These are phyloP conservation scores for Laterallus jamaicensis DNA, from an alignment of 2,113 vertebrate genomes.

Conservation along the genomic window DNA sequence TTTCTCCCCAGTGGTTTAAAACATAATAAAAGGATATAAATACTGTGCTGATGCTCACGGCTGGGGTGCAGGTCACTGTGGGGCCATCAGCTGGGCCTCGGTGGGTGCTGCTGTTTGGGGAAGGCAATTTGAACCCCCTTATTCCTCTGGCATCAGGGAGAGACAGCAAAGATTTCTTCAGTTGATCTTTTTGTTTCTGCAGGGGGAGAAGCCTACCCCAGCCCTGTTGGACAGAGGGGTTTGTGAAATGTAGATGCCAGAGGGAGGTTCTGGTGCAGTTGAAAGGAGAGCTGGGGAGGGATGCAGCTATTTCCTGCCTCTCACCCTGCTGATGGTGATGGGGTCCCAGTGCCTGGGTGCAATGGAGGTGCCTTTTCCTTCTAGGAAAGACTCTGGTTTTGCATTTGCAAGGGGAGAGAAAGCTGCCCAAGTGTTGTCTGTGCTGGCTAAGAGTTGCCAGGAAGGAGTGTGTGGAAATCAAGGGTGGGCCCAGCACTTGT, in stretches of 20 bases:
- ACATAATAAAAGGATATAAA: conserved; percentile 69
- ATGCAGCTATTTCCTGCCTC: background rate
- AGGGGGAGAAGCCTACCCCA: accelerated
- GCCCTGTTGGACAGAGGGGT: background rate
- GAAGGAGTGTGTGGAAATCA: background rate
- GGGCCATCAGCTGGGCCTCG: conserved; percentile 26
- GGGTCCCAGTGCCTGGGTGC: background rate
- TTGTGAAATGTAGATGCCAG: background rate
- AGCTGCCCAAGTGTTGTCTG: background rate
- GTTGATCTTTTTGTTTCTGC: too few species aligned
- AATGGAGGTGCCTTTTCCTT: background rate
- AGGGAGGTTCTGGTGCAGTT: background rate
- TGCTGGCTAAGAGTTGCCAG: background rate
- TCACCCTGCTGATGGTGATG: background rate
- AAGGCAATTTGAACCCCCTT: background rate
- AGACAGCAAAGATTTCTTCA: background rate
- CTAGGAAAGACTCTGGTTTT: background rate
- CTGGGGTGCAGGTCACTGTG: accelerated
- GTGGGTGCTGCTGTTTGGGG: accelerated
- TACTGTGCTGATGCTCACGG: conserved; percentile 28
- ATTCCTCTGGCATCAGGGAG: background rate
- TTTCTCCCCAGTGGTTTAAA: conserved; percentile 40
- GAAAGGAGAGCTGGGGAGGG: background rate
- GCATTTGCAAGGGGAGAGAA: background rate
- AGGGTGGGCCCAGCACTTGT: background rate